Base-by-base conservation (phyloP, 2,888 invertebrate species). In the Seira sanloemensis region DNA sequence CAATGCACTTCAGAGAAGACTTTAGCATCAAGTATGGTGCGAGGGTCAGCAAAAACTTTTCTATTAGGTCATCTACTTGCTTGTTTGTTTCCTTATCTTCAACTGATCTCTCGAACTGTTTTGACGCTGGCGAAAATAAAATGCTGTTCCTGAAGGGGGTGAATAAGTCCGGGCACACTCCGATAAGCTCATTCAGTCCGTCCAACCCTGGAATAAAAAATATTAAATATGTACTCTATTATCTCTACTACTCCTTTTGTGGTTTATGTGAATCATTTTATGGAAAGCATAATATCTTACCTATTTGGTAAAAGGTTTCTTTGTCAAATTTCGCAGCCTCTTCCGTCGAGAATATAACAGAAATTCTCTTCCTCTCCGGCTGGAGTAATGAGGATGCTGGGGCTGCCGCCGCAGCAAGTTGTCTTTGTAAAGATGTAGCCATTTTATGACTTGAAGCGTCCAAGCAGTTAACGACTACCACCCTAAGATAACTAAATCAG, bases 11-110 rank as follows among this genome's bases (percentile, higher is more conserved):
- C 88, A 98, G 97, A 0, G 97, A 94, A 5, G 95, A 93, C 89
- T 95, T 95, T 0, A 97, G 92, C 72, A 97, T 92, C 88, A 99
- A 95, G 91, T 97, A 98, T 0, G 99, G 99, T 0, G 97, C 96
- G 2, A 98, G 89, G 50, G 94, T 93, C 1, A 95, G 91, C 0
- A 99, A 92, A 91, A 98, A 98, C 86, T 94, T 94, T 76, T 94
- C 93, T 23, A 99, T 95, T 1, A 93, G 93, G 54, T 92, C 92
- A 91, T 98, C 93, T 18, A 99, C 91, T 88, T 94, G 93, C 84
- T 94, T 92, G 91, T 98, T 98, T 0, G 94, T 93, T 85, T 95
- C 94, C 46, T 93, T 91, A 37, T 93, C 93, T 90, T 97, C 95
- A 0, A 98, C 94, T 0, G 95, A 93, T 90, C 98, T 93, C 91